phyloP scores from a whole-genome alignment of 2,113 vertebrate species.

The Aramus guarauna region DNA sequence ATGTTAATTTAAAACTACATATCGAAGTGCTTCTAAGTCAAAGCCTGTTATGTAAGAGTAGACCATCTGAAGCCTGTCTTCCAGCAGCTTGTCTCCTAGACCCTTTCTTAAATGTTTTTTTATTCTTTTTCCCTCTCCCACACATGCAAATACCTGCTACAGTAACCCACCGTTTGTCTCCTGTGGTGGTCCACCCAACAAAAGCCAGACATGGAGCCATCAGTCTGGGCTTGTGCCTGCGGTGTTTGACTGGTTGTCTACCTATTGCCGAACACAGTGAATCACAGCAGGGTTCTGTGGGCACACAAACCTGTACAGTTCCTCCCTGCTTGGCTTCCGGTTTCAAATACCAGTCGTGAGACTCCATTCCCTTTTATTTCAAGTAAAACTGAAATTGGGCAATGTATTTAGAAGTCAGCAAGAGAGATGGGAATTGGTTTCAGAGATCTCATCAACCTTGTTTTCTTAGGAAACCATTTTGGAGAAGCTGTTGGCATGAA shows the following conservation, averaged over 20 bases:
- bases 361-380: neutral
- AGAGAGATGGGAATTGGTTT: neutral
- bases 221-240: neutral
- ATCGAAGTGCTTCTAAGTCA: neutral
- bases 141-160: rapidly evolving
- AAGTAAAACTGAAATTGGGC: neutral
- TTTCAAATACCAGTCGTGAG: neutral
- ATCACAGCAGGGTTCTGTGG: neutral
- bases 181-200: neutral
- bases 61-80: neutral
- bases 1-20: neutral
- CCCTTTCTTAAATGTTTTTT: neutral
- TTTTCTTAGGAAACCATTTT: neutral
- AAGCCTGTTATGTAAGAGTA: neutral
- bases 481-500: neutral
- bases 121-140: neutral
- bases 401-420: neutral
- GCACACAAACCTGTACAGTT: neutral
- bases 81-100: neutral
- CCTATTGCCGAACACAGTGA: rapidly evolving
- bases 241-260: neutral
- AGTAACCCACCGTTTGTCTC: neutral
- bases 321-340: neutral
- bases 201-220: neutral
- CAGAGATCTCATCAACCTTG: neutral